A percentile compares a stretch with the other conserved stretches of the same genome.
Evolutionary conservation across 2,797 vertebrate species (phyloP).

Genomic region (Peromyscus attwateri): DNA sequence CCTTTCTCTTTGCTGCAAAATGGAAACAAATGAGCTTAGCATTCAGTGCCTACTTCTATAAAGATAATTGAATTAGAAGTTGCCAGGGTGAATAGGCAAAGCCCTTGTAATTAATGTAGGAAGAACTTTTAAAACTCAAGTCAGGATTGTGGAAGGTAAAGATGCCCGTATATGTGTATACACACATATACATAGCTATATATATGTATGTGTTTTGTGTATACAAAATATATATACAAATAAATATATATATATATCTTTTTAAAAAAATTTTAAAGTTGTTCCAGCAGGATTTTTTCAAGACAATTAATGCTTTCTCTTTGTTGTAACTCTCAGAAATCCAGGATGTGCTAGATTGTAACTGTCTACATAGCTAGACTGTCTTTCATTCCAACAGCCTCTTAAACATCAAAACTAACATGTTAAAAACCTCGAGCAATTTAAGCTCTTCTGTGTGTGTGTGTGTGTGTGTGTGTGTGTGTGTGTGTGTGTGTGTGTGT

Average conservation of each 20-base stretch:
- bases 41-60: slow-evolving; percentile 8
- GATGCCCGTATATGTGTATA: slow-evolving; percentile 73
- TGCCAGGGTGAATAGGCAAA: slow-evolving; percentile 63
- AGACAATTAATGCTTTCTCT: slow-evolving; percentile 15
- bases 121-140: slow-evolving; percentile 78
- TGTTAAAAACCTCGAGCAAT: not conserved
- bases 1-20: slow-evolving; percentile 41
- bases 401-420: not conserved
- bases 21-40: slow-evolving; percentile 41
- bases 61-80: slow-evolving; percentile 66
- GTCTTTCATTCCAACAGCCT: not conserved
- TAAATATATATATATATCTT: too few relatives aligned
- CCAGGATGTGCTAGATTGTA: not conserved
- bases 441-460: not conserved
- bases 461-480: not conserved
- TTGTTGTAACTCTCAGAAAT: slow-evolving; percentile 54
- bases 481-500: not conserved
- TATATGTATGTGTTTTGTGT: not conserved
- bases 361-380: not conserved
- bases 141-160: slow-evolving; percentile 79
- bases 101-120: slow-evolving; percentile 75
- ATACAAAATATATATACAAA: too few relatives aligned
- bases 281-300: not conserved
- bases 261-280: slow-evolving; percentile 40
- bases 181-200: not conserved